phyloP scores from a whole-genome alignment of 2,888 invertebrate genomes.

The Entomobrya proxima region DNA sequence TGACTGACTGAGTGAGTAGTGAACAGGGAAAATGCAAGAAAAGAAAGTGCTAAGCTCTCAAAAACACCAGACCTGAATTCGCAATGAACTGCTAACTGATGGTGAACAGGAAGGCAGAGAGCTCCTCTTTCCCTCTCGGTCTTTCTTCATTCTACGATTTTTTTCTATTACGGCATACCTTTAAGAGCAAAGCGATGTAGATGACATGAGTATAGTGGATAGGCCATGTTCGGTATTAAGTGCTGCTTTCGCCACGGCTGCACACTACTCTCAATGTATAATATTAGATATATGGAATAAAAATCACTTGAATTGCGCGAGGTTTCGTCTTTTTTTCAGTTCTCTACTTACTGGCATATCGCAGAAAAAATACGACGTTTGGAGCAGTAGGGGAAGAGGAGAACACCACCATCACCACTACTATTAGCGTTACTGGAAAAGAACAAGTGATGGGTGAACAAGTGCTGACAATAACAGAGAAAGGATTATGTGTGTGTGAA shows the following conservation, averaged over 20 bases:
- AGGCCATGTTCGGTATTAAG: slow-evolving; percentile 37
- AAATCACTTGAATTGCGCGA: slow-evolving; percentile 55
- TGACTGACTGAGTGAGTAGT: slow-evolving; percentile 35
- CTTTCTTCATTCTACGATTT: slow-evolving; percentile 38
- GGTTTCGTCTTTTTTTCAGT: not conserved
- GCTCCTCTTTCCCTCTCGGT: slow-evolving; percentile 23
- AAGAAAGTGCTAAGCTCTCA: slow-evolving; percentile 66
- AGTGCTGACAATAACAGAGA: slow-evolving; percentile 65
- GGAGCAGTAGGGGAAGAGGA: not conserved
- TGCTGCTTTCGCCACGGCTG: not conserved
- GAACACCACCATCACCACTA: slow-evolving; percentile 18
- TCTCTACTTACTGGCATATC: slow-evolving; percentile 25
- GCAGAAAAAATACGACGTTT: not conserved
- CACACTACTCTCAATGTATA: not conserved
- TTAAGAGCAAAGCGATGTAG: slow-evolving; percentile 61
- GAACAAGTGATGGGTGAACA: slow-evolving; percentile 67
- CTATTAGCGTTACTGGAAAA: slow-evolving; percentile 18
- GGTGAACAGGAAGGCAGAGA: slow-evolving; percentile 52
- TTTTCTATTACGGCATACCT: slow-evolving; percentile 54
- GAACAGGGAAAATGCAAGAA: slow-evolving; percentile 46
- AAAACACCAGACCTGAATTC: slow-evolving; percentile 66
- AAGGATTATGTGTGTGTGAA: slow-evolving; percentile 53
- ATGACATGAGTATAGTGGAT: slow-evolving; percentile 44
- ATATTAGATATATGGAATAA: slow-evolving; percentile 36
- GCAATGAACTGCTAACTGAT: slow-evolving; percentile 63